Evolutionary conservation across 2,113 vertebrate species (phyloP).

Genomic region (Meleagris gallopavo): DNA sequence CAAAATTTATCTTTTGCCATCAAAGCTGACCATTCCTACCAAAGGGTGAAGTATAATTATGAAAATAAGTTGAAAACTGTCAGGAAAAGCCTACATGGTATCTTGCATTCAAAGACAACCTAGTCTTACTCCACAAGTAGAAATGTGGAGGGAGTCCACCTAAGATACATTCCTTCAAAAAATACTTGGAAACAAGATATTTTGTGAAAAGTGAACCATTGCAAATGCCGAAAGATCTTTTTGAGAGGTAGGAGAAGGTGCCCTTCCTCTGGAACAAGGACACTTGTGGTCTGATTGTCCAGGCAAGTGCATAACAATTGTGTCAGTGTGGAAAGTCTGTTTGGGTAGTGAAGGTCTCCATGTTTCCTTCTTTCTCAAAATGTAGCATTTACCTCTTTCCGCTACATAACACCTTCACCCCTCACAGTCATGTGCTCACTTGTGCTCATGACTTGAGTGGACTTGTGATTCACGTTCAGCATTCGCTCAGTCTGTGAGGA

Average conservation of each 20-base stretch:
- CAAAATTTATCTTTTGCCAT: neutral
- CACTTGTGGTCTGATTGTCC: neutral
- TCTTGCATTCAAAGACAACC: neutral
- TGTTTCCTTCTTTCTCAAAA: neutral
- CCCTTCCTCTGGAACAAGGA: neutral
- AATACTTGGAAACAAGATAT: neutral
- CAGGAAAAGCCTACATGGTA: neutral
- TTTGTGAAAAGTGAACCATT: neutral
- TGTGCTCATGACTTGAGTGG: neutral
- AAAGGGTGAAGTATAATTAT: neutral
- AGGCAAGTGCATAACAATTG: neutral
- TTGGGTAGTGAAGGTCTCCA: neutral
- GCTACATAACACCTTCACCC: neutral
- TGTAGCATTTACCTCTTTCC: neutral
- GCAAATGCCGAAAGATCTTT: neutral
- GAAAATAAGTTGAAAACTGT: neutral
- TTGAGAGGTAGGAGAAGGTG: neutral
- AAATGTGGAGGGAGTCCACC: neutral
- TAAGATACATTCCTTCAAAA: neutral
- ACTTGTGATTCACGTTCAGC: neutral
- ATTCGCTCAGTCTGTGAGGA: neutral
- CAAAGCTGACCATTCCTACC: neutral
- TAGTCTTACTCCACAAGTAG: neutral
- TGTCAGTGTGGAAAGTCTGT: rapidly evolving
- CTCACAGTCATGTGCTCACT: neutral